Conservation (phyloP, 1,140 invertebrate species). For the Trichonephila inaurata region DNA sequence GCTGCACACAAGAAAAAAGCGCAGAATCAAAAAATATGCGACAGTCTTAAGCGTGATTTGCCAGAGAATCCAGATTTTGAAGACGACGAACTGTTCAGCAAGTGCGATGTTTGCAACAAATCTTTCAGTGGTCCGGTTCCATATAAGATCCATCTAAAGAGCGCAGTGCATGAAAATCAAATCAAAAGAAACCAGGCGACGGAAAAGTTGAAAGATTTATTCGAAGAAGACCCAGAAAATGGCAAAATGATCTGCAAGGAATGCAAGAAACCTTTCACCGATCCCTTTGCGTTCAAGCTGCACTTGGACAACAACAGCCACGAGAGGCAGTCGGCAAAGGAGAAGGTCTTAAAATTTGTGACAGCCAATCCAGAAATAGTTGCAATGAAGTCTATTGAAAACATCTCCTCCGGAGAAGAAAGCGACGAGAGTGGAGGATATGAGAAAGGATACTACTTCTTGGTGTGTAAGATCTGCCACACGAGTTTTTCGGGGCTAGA, state of each 20-base stretch:
- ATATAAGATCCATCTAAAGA: constrained; percentile 29
- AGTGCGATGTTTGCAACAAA: constrained; percentile 25
- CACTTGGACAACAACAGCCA: constrained; percentile 57
- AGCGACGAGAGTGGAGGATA: neutral
- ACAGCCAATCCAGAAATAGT: constrained; percentile 39
- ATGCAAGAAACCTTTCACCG: constrained; percentile 30
- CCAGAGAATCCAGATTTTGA: neutral
- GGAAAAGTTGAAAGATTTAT: constrained; percentile 25
- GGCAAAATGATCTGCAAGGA: constrained; percentile 52
- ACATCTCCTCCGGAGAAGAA: neutral
- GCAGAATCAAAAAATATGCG: neutral
- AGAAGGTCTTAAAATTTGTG: neutral
- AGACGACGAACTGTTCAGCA: neutral
- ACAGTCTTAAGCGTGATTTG: neutral
- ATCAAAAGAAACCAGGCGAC: neutral
- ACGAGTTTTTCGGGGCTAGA: neutral
- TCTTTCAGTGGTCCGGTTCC: constrained; percentile 32
- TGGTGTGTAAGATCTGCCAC: constrained; percentile 54
- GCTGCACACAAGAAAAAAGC: constrained; percentile 19
- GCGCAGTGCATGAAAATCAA: neutral
- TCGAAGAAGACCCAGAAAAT: neutral
- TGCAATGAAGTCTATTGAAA: neutral
- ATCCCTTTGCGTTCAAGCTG: neutral
- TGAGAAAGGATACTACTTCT: neutral
- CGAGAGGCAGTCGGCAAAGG: constrained; percentile 9